Conservation (phyloP, 2,888 invertebrate species). For the Hipparchia semele region DNA sequence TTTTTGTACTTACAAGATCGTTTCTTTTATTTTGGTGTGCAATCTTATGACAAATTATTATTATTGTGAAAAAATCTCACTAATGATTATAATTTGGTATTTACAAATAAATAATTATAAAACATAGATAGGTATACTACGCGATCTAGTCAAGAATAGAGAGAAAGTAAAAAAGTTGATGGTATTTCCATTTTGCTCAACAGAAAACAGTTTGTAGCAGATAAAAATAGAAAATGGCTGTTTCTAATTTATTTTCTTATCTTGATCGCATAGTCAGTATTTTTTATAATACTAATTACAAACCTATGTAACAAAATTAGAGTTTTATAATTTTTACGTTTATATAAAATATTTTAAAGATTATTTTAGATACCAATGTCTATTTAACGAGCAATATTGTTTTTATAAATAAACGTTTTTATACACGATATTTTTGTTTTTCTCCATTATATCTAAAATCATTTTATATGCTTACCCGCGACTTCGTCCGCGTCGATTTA, state of each 20-base stretch:
- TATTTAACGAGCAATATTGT: constrained; percentile 9
- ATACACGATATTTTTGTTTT: not conserved
- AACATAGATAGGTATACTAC: too few species aligned
- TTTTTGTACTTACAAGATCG: not conserved
- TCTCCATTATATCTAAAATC: not conserved
- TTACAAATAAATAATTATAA: too few species aligned
- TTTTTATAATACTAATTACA: not conserved
- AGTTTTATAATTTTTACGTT: constrained; percentile 11
- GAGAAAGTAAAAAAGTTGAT: too few species aligned
- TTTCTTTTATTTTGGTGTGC: not conserved
- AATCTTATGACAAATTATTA: not conserved
- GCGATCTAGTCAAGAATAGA: too few species aligned
- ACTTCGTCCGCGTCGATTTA: too few species aligned
- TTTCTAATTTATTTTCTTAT: too few species aligned
- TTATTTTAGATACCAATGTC: constrained; percentile 2
- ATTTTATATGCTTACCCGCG: too few species aligned
- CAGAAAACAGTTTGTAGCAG: too few species aligned
- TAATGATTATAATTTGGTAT: too few species aligned
- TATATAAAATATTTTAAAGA: constrained; percentile 6
- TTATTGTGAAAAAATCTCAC: constrained; percentile 1
- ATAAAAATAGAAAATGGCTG: too few species aligned
- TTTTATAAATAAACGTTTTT: constrained; percentile 13
- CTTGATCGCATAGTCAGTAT: not conserved
- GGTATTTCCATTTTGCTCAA: too few species aligned
- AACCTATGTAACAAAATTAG: not conserved